Evolutionary conservation across 2,888 invertebrate genomes (phyloP), one percentile per base, ranked within the genome.

Genomic region (Orthonevra nobilis): DNA sequence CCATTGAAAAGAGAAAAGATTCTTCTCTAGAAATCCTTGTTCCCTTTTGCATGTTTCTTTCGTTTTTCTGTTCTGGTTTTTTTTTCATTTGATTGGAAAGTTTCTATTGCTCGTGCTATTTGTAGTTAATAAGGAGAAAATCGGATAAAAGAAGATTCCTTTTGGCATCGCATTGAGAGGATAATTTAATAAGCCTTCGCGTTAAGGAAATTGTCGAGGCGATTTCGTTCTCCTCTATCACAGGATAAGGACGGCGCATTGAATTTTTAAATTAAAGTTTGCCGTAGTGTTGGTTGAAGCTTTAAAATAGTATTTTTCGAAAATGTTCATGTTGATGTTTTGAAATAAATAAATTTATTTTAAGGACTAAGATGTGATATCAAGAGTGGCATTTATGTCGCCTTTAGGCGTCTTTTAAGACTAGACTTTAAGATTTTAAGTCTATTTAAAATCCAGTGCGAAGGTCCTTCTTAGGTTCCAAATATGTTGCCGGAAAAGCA

Each of bases 81-180:
- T 54, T 36, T 52, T 52, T 66, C 60, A 72, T 72, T 54, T 63
- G 54, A 77, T 66, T 77, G 52, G 19, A 77, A 77, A 77, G 58
- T 77, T 77, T 77, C 64, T 72, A 60, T 72, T 50, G 64, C 50
- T 58, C 42, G 48, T 10, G 61, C 38, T 69, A 54, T 70, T 70
- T 64, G 70, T 44, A 56, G 52, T 36, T 77, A 70, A 77, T 77
- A 77, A 64, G 63, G 50, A 64, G 58, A 23, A 70, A 77, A 77
- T 63, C 58, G 63, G 70, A 70, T 44, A 64, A n/a, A 44, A 19
- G 50, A 32, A 50, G 60, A 61, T 46, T 61, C 34, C 63, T 54
- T 42, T 54, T 64, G 64, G 42, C 19, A 12, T 36, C 26, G 23
- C 6, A 14, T 36, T 19, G 32, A 12, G 14, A n/a, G 12, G 26